Percentiles rank a stretch among this genome's conserved stretches.
Evolutionary conservation across 53 echinoderm and acorn worm species (phyloP).

Genomic region (Holothuria leucospilota): DNA sequence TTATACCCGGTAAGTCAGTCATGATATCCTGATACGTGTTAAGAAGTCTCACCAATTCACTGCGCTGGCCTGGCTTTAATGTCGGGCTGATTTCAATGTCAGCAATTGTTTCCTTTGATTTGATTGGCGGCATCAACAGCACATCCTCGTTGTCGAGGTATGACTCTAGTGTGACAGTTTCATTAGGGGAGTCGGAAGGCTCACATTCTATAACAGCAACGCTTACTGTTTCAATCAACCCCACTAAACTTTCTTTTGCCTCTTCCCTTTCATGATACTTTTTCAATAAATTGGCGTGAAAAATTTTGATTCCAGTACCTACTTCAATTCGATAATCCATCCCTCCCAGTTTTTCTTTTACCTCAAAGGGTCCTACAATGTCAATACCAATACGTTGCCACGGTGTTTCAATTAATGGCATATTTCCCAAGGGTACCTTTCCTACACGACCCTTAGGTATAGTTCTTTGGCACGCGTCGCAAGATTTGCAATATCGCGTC

Average conservation of each 20-base stretch:
- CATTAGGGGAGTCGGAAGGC: too few species aligned
- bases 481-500: slow-evolving; percentile 47
- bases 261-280: slow-evolving; percentile 40
- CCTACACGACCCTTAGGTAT: slow-evolving; percentile 52
- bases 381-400: slow-evolving; percentile 54
- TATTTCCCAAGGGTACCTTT: slow-evolving; percentile 46
- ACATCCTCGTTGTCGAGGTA: slow-evolving; percentile 49
- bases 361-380: slow-evolving; percentile 58
- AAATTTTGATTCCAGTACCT: slow-evolving; percentile 37
- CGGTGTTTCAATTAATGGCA: slow-evolving; percentile 52
- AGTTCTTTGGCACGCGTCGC: slow-evolving; percentile 56
- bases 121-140: slow-evolving; percentile 31
- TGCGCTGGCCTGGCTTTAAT: not conserved
- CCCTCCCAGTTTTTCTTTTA: slow-evolving; percentile 45
- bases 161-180: not conserved
- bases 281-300: too few species aligned
- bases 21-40: slow-evolving; percentile 53
- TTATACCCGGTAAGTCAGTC: slow-evolving; percentile 70
- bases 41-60: slow-evolving; percentile 21
- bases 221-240: not conserved
- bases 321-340: slow-evolving; percentile 56
- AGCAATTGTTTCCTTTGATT: slow-evolving; percentile 30
- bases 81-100: slow-evolving; percentile 51
- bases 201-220: slow-evolving; percentile 28
- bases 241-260: slow-evolving; percentile 19